phyloP scores from a whole-genome alignment of 2,888 invertebrate species.

The Plebejus argus region DNA sequence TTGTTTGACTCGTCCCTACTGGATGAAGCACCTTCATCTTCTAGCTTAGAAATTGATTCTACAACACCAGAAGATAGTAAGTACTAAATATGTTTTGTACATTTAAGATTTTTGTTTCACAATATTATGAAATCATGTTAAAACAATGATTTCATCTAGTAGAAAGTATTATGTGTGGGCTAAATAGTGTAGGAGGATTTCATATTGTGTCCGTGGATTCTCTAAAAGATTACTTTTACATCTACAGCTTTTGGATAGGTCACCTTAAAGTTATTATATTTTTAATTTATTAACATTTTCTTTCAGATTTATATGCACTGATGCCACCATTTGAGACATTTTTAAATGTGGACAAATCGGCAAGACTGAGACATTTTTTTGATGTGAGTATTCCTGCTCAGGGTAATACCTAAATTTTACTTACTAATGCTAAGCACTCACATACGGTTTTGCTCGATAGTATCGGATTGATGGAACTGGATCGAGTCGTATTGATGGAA shows the following conservation, averaged over 20 bases:
- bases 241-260: background rate
- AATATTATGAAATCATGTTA: background rate
- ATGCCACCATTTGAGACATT: constrained; percentile 94
- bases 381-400: constrained; percentile 80
- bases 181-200: background rate
- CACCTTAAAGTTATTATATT: background rate
- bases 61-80: constrained; percentile 79
- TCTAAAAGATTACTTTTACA: background rate
- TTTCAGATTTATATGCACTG: constrained; percentile 87
- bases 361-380: constrained; percentile 89
- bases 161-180: background rate
- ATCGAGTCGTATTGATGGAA: no score
- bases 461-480: no score
- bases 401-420: background rate
- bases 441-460: no score
- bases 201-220: background rate
- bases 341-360: constrained; percentile 88
- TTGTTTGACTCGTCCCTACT: constrained; percentile 83
- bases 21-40: constrained; percentile 73
- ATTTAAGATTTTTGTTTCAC: background rate
- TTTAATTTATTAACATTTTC: constrained; percentile 41
- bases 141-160: background rate
- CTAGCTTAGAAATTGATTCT: constrained; percentile 76
- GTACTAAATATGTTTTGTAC: constrained; percentile 42
- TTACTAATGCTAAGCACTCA: no score